Evolutionary conservation across 2,888 invertebrate species (phyloP), one percentile per base, ranked within the genome.

Genomic region (Quadroppia sp.): DNA sequence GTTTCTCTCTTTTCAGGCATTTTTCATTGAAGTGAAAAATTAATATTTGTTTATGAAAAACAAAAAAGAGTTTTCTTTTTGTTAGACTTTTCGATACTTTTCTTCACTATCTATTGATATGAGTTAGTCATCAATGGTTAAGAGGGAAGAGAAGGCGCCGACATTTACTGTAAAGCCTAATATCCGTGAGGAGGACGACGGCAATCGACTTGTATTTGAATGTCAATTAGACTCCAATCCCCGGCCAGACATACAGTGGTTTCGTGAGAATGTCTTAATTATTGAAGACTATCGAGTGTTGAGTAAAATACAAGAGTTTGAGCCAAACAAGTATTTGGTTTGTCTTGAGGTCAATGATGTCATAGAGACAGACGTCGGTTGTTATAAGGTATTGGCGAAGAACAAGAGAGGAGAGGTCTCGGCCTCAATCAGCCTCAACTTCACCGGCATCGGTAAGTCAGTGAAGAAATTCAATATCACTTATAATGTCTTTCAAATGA

Each of bases 121-220:
- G 61, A 61, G 17, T 30, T 30, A 61, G 17, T 36, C 61, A 28
- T 32, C 9, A 30, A 69, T 69, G 69, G 20, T 42, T 23, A 25
- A 28, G 1, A 40, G 69, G 25, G 69, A 69, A 25, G 94, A 94
- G 85, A 91, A 94, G 86, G 94, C 96, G 86, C 96, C 96, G 84
- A 95, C 94, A 88, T 96, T 97, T 87, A 93, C 94, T 80, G 94
- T 95, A 86, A 96, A 96, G 89, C 96, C 96, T 79, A 92, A 93
- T 84, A 88, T 97, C 81, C 88, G 94, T 79, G 95, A 97, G 84
- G 96, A 96, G 83, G 94, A 94, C 83, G 94, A 94, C 83, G 94
- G 94, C 81, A 94, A 94, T 86, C 89, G 92, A 82, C 88, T 95
- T 82, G 89, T 95, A 81, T 94, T 95, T 86, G 94, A 94, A 84